Conservation (phyloP, 2,113 vertebrate species). For the Scartelaos histophorus region DNA sequence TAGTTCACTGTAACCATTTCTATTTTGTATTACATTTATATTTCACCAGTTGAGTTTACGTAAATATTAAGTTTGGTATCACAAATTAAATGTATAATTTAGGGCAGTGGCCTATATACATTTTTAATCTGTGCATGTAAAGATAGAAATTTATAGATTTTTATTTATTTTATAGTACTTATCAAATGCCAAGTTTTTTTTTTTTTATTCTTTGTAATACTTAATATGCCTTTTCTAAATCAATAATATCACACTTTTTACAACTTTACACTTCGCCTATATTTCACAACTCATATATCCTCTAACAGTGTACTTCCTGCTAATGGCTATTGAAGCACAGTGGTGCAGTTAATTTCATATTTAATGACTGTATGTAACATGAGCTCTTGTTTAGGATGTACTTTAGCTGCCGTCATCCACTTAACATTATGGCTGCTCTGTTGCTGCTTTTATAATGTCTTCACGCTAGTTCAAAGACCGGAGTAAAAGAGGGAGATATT, state of each 20-base stretch:
- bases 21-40: no score
- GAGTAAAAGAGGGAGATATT: constrained; percentile 37
- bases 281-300: not conserved
- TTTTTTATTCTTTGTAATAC: no score
- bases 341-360: not conserved
- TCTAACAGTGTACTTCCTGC: not conserved
- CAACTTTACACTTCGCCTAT: not conserved
- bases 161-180: no score
- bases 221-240: not conserved
- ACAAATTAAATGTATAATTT: no score
- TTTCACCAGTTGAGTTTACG: no score
- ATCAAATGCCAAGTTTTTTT: no score
- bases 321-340: constrained; percentile 8
- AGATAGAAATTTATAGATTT: no score
- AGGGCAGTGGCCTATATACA: no score
- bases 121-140: no score
- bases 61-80: no score
- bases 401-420: constrained; percentile 26
- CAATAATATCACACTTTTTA: not conserved
- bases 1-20: no score
- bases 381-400: constrained; percentile 14
- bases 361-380: not conserved
- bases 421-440: not conserved
- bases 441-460: constrained; percentile 2
- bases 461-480: constrained; percentile 14